A percentile compares a stretch with the other conserved stretches of the same genome.
Conservation (phyloP, 1,140 invertebrate species). For the Philotrypesis tridentata region DNA sequence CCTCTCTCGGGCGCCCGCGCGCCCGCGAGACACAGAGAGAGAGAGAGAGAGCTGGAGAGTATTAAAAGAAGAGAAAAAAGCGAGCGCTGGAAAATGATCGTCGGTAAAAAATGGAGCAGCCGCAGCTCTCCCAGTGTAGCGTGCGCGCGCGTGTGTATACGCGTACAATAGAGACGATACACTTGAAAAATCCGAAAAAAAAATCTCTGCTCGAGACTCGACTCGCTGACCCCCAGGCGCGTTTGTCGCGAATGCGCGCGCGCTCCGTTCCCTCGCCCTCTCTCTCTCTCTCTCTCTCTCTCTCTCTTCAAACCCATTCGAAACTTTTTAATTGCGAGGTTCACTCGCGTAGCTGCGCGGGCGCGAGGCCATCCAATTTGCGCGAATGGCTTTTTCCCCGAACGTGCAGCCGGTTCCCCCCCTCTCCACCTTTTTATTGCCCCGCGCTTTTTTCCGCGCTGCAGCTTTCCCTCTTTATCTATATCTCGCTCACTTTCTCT, state of each 20-base stretch:
- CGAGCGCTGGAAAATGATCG: too few relatives aligned
- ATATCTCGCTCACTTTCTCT: too few relatives aligned
- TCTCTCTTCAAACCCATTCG: slow-evolving; percentile 51
- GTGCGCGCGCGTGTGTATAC: too few relatives aligned
- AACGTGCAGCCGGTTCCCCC: slow-evolving; percentile 53
- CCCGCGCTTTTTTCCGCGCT: not conserved
- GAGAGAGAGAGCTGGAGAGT: too few relatives aligned
- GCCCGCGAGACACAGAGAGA: too few relatives aligned
- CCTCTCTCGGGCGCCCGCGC: too few relatives aligned
- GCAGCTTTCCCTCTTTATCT: not conserved
- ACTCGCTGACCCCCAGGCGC: not conserved
- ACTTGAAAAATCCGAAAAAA: not conserved
- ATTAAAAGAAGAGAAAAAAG: too few relatives aligned
- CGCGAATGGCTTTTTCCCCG: slow-evolving; percentile 68
- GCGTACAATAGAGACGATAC: not conserved
- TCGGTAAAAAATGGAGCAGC: not conserved
- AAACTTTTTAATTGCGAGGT: slow-evolving; percentile 72
- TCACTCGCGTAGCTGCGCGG: slow-evolving; percentile 53
- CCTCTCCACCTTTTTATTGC: slow-evolving; percentile 36
- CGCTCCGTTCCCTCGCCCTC: too few relatives aligned
- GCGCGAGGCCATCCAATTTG: slow-evolving; percentile 70
- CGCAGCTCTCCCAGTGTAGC: too few relatives aligned
- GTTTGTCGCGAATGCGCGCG: not conserved
- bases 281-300: not conserved
- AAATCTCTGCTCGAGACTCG: not conserved